phyloP scores from a whole-genome alignment of 2,888 invertebrate genomes.

The Gymnosoma rotundatum region DNA sequence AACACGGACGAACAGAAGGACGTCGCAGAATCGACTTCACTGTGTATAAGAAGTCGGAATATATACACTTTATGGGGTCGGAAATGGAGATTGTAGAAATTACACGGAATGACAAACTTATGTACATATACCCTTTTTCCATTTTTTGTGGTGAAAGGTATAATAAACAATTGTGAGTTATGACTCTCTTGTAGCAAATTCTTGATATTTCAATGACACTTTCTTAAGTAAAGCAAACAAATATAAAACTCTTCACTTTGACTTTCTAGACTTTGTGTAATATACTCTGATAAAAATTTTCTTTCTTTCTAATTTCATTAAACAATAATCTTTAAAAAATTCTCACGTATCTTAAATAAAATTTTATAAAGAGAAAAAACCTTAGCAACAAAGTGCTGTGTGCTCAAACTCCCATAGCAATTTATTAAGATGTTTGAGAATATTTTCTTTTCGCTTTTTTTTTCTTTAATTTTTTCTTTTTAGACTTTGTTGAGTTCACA shows the following conservation, averaged over 20 bases:
- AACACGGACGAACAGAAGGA: too few relatives aligned
- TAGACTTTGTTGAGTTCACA: constrained; percentile 80
- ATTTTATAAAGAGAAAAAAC: constrained; percentile 12
- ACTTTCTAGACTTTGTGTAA: neutral
- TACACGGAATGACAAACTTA: too few relatives aligned
- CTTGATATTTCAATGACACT: too few relatives aligned
- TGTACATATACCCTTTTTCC: too few relatives aligned
- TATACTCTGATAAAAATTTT: neutral
- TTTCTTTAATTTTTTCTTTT: constrained; percentile 74
- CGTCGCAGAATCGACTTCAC: too few relatives aligned
- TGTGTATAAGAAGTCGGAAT: too few relatives aligned
- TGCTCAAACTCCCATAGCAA: constrained; percentile 81
- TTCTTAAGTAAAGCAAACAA: constrained; percentile 7
- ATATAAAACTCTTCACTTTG: neutral
- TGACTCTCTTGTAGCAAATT: too few relatives aligned
- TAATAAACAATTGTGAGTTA: too few relatives aligned
- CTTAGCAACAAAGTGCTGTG: constrained; percentile 70
- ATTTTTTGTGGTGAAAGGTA: too few relatives aligned
- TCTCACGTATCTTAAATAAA: constrained; percentile 31
- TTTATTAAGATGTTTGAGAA: constrained; percentile 82
- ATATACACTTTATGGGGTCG: too few relatives aligned
- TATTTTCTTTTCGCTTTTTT: constrained; percentile 72
- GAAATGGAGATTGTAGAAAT: too few relatives aligned
- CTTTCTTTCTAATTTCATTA: constrained; percentile 29
- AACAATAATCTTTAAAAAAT: constrained; percentile 25